phyloP scores from a whole-genome alignment of 2,797 vertebrate genomes.

The Gallinago stenura region DNA sequence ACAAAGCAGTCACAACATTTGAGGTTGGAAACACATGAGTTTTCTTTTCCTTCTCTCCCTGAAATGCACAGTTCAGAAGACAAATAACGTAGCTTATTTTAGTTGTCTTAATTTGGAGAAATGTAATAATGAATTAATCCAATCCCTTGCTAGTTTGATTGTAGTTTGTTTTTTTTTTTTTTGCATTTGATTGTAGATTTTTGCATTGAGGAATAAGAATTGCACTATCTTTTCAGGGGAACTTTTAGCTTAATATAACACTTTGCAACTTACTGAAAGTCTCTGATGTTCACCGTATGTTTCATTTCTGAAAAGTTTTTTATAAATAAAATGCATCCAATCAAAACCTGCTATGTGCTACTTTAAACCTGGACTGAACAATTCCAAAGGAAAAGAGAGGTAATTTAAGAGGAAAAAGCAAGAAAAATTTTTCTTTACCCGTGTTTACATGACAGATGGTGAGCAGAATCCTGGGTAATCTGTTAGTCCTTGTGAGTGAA shows the following conservation, averaged over 20 bases:
- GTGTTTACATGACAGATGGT: conserved; percentile 53
- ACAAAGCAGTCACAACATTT: background rate
- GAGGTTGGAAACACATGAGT: background rate
- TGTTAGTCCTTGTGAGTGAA: conserved; percentile 61
- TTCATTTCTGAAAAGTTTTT: background rate
- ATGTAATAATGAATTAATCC: background rate
- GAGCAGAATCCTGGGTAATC: conserved; percentile 63
- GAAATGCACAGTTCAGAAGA: background rate
- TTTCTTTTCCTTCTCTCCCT: background rate
- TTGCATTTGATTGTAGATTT: background rate
- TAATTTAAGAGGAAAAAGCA: background rate
- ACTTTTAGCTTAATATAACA: background rate
- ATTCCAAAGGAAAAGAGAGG: background rate
- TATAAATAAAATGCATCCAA: background rate
- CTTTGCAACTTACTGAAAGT: background rate
- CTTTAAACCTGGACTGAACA: background rate
- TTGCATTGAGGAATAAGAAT: background rate
- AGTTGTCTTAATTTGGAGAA: background rate
- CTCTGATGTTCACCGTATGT: background rate
- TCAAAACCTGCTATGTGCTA: background rate
- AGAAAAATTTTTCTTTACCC: conserved; percentile 40
- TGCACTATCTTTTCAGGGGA: background rate
- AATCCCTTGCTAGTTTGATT: background rate
- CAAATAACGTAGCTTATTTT: background rate
- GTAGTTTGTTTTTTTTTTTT: background rate